Conservation (phyloP, 2,888 invertebrate genomes). For the Ctenicera cuprea region DNA sequence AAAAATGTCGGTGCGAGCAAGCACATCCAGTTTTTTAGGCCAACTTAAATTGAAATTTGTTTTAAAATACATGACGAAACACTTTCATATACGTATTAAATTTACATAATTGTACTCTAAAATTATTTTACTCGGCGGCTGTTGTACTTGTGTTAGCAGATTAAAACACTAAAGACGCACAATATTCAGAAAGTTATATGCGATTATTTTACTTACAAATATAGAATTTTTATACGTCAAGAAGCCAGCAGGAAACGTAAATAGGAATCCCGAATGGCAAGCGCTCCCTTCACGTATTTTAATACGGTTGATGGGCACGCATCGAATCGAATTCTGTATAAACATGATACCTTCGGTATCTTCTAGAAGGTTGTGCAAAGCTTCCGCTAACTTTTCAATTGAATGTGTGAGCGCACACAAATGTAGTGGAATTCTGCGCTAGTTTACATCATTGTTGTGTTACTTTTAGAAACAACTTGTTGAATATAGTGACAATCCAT, state of each 20-base stretch:
- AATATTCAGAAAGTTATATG: background rate
- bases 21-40: too few species aligned
- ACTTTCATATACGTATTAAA: too few species aligned
- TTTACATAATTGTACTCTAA: too few species aligned
- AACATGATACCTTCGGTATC: conserved; percentile 6
- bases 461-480: background rate
- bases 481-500: background rate
- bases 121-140: too few species aligned
- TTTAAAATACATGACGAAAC: too few species aligned
- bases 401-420: background rate
- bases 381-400: background rate
- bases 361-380: conserved; percentile 1
- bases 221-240: background rate
- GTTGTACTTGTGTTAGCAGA: too few species aligned
- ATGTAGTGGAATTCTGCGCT: background rate
- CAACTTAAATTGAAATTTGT: too few species aligned
- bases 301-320: conserved; percentile 18
- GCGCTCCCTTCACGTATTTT: conserved; percentile 9
- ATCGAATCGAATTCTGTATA: conserved; percentile 16
- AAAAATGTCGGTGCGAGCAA: too few species aligned
- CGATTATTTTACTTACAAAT: background rate
- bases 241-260: conserved; percentile 7
- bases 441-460: background rate
- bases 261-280: conserved; percentile 7
- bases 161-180: background rate